These are phyloP conservation scores for Mesoclemmys tuberculata DNA, from an alignment of 2,113 vertebrate genomes.

Conservation along the genomic window DNA sequence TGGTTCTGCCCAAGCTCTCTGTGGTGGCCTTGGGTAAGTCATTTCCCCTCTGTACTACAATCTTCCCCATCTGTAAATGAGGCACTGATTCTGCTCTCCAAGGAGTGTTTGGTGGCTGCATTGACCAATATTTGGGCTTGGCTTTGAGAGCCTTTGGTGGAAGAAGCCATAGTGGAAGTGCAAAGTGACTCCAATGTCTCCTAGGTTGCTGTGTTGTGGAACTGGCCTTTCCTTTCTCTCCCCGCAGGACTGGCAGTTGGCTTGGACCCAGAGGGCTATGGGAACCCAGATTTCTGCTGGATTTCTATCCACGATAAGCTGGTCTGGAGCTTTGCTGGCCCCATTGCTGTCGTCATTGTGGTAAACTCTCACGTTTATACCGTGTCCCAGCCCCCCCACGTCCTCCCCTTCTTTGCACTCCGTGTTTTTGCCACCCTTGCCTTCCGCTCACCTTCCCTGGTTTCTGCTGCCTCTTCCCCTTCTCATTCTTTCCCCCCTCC, in stretches of 20 bases:
- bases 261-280: conserved; percentile 95
- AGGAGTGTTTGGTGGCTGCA: not conserved
- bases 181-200: not conserved
- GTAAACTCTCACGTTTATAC: conserved; percentile 79
- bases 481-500: conserved; percentile 21
- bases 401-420: not conserved
- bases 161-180: not conserved
- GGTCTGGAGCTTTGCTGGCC: conserved; percentile 98
- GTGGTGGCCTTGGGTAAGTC: not conserved
- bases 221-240: conserved; percentile 2
- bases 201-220: not conserved
- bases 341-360: conserved; percentile 92
- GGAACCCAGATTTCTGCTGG: conserved; percentile 99
- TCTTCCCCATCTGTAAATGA: not conserved
- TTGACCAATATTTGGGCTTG: not conserved
- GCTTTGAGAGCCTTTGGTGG: not conserved
- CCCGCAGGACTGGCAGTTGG: conserved; percentile 91
- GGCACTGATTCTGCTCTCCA: not conserved
- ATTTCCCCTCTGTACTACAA: accelerated
- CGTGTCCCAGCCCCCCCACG: not conserved
- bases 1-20: not conserved
- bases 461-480: conserved; percentile 36
- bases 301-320: conserved; percentile 98
- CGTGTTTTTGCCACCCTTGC: not conserved
- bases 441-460: not conserved